phyloP scores from a whole-genome alignment of 2,888 invertebrate species.

The Alentia gelatinosa region DNA sequence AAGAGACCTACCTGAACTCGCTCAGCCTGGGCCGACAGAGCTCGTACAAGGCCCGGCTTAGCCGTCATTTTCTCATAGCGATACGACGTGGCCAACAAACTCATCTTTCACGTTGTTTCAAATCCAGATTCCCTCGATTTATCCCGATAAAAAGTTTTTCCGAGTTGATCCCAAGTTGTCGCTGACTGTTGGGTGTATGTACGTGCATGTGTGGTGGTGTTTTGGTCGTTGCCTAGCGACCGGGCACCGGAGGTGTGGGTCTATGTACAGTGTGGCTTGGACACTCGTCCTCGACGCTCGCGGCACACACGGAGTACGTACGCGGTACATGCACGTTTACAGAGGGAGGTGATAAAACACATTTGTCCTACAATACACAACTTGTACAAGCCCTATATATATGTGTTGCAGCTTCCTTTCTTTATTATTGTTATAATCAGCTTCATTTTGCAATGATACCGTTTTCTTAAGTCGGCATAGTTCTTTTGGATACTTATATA shows the following conservation, averaged over 20 bases:
- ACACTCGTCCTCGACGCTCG: not conserved
- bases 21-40: constrained; percentile 1
- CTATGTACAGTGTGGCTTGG: not conserved
- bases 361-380: too few relatives aligned
- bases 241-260: not conserved
- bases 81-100: constrained; percentile 15
- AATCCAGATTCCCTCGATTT: not conserved
- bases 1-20: constrained; percentile 1
- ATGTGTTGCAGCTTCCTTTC: too few relatives aligned
- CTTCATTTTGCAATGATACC: too few relatives aligned
- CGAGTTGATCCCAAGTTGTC: not conserved
- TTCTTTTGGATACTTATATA: too few relatives aligned
- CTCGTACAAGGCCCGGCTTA: constrained; percentile 16
- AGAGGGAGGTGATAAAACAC: too few relatives aligned
- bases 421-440: too few relatives aligned
- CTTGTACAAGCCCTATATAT: too few relatives aligned
- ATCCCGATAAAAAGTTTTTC: too few relatives aligned
- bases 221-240: not conserved
- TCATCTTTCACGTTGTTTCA: not conserved
- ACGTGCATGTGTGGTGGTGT: not conserved
- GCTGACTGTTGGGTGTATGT: too few relatives aligned
- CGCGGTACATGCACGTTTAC: too few relatives aligned
- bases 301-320: too few relatives aligned
- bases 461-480: too few relatives aligned
- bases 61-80: constrained; percentile 19